Percentiles rank a stretch among this genome's conserved stretches.
These are phyloP conservation scores for Hippocampus guttulatus DNA, from an alignment of 2,113 vertebrate species.

Conservation along the genomic window DNA sequence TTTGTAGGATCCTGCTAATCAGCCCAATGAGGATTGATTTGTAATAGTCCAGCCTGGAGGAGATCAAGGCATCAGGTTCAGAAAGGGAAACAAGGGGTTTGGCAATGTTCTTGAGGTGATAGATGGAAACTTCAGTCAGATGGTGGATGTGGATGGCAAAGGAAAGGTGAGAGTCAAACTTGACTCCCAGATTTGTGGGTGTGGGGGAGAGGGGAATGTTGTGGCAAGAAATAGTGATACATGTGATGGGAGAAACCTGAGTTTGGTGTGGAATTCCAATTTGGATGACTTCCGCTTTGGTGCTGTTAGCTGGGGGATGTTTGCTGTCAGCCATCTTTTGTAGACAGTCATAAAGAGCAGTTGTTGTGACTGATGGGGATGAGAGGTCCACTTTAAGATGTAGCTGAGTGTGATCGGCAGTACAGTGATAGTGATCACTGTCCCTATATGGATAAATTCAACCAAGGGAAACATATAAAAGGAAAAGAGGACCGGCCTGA, in stretches of 20 bases:
- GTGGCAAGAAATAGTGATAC: background rate
- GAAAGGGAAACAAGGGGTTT: background rate
- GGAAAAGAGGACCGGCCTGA: no score
- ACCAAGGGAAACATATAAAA: no score
- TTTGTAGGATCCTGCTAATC: background rate
- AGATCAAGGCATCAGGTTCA: background rate
- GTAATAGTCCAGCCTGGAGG: background rate
- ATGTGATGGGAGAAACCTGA: background rate
- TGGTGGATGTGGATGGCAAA: background rate
- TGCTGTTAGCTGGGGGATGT: background rate
- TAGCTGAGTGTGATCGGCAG: background rate
- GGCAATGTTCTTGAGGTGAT: background rate
- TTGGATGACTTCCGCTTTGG: background rate
- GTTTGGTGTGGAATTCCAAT: background rate
- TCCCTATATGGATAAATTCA: no score
- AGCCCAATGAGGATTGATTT: background rate
- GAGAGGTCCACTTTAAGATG: background rate
- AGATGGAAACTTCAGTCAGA: background rate
- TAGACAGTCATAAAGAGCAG: background rate
- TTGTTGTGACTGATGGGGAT: background rate
- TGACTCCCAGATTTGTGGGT: background rate
- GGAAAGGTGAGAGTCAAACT: background rate
- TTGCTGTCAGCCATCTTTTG: background rate
- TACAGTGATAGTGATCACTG: background rate
- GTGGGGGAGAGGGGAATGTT: background rate